Evolutionary conservation across 2,888 invertebrate genomes (phyloP), one percentile per base, ranked within the genome.

Genomic region (Tiphia femorata): DNA sequence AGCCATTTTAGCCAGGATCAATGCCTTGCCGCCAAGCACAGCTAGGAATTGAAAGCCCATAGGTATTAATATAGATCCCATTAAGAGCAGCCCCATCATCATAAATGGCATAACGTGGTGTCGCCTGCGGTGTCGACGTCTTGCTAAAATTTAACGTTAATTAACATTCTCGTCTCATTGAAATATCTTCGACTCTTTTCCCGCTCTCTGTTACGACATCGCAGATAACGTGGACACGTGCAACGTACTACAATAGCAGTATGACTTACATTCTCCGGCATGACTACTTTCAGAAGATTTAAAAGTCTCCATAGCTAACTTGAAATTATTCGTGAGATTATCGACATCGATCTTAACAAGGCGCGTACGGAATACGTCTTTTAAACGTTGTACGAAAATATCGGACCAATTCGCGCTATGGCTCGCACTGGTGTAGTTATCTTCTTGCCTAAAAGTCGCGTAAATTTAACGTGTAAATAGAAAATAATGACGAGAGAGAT

Each of bases 31-130:
- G 3, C 93, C 92, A 1, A 94, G 86, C 0, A 94, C 91, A 0
- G 94, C 92, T 1, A 94, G 86, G 81, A 94, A 91, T 80, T 94
- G 93, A 79, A 94, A 94, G 10, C 93, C 94, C 89, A 94, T 89
- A 0, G 94, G 94, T 10, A 94, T 86, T 0, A 94, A 79, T 2
- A 94, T 89, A 79, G 92, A 89, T 0, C 92, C 91, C 76, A 94
- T 88, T 12, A 93, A 89, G 21, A 93, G 87, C 14, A 92, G 84
- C 0, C 92, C 93, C 76, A 93, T 92, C 86, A 93, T 89, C 88
- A 94, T 88, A 84, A 93, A 88, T 0, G 92, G 90, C 84, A 92
- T 87, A 87, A 93, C 89, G 40, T 88, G 87, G 40, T 90, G 88
- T 49, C 89, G 87, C 3, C 89, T 87, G 8, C 68, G 72, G 0